These are phyloP conservation scores for Pyrocoelia pectoralis DNA, from an alignment of 2,888 invertebrate genomes.

Conservation along the genomic window DNA sequence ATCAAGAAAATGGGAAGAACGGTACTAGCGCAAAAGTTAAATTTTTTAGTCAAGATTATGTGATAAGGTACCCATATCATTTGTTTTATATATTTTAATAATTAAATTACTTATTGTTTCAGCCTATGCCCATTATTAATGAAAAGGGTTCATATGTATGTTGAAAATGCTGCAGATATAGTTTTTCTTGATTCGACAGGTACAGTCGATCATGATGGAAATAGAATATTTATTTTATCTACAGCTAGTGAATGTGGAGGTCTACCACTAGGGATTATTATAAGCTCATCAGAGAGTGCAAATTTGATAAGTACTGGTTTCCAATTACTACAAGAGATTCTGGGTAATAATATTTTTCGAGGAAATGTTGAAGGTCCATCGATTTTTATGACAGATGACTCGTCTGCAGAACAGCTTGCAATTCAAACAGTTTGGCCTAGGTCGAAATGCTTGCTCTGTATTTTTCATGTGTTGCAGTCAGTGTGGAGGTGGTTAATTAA, in stretches of 20 bases:
- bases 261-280: not conserved
- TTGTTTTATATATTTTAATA: not conserved
- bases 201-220: slow-evolving; percentile 13
- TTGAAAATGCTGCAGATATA: slow-evolving; percentile 13
- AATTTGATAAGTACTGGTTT: slow-evolving; percentile 1
- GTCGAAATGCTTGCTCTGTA: slow-evolving; percentile 16
- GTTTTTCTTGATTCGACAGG: slow-evolving; percentile 20
- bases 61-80: slow-evolving; percentile 16
- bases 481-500: slow-evolving; percentile 20
- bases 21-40: not conserved
- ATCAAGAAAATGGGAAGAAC: too few species aligned
- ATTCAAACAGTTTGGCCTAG: slow-evolving; percentile 11
- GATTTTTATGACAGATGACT: slow-evolving; percentile 22
- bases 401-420: slow-evolving; percentile 2
- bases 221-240: slow-evolving; percentile 8
- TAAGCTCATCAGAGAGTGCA: slow-evolving; percentile 8
- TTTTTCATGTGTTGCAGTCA: slow-evolving; percentile 24
- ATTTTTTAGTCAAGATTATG: slow-evolving; percentile 2
- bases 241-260: slow-evolving; percentile 11
- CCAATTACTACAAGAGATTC: slow-evolving; percentile 8
- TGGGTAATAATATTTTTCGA: slow-evolving; percentile 1
- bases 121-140: slow-evolving; percentile 13
- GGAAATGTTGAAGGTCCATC: slow-evolving; percentile 15
- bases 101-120: not conserved
- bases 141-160: slow-evolving; percentile 17